Evolutionary conservation across 2,797 vertebrate species (phyloP), one percentile per base, ranked within the genome.

Genomic region (Apogon hyalosoma): DNA sequence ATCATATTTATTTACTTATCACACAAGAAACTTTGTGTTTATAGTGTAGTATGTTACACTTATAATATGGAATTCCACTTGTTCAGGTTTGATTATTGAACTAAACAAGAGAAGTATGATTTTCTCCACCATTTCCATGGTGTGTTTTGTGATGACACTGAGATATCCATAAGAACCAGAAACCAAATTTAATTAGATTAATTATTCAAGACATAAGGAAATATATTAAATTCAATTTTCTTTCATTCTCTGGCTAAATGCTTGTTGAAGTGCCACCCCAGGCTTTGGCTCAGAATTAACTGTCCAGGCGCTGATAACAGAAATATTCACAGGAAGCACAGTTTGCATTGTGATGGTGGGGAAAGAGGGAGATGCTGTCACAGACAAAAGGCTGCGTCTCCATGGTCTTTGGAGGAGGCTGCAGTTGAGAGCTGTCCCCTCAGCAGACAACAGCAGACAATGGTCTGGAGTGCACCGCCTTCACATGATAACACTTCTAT

Each of bases 201-300:
- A 81, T 78, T 74, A 76, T 79, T 84, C 56, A 82, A 55, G 73
- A 58, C 66, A 70, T 69, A 60, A 77, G 73, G 63, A 82, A 75
- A 65, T 66, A 18, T 61, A 51, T 40, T 68, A 68, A 60, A 67
- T 69, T 81, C 16, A 69, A 60, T 78, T 69, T 49, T 28, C 21
- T 11, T 19, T n/a, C 0, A 15, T 62, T 60, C 51, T 43, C 24
- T 48, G 41, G 57, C 48, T 70, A 75, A 76, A 62, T 54, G 63
- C 73, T 71, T 11, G 55, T 50, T 82, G 15, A 57, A 68, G 74
- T 49, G 45, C 11, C 53, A 38, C 69, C 39, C 7, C 15, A 3
- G 73, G 73, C 76, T 61, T 5, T 2, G 55, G 50, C n/a, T 54
- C 36, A 51, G 58, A 69, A 69, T 75, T 47, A 75, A 65, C 38